Percentiles rank a stretch among this genome's conserved stretches.
phyloP scores from a whole-genome alignment of 2,113 vertebrate genomes.

The Pachypanchax playfairii region DNA sequence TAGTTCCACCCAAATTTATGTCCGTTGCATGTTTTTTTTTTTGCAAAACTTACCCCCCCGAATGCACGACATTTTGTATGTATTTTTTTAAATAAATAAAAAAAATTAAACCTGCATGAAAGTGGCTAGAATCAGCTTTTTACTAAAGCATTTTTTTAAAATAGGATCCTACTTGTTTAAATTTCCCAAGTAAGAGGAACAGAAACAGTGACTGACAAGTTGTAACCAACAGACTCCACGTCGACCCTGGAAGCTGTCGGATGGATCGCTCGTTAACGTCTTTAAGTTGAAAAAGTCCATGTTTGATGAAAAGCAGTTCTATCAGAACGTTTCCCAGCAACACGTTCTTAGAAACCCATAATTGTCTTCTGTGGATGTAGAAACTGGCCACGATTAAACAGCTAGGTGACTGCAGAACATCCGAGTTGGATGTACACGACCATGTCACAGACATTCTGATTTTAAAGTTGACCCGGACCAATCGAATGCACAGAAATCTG shows the following conservation, averaged over 20 bases:
- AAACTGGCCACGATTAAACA: background rate
- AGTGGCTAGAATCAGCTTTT: conserved; percentile 1
- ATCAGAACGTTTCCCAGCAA: too few species aligned
- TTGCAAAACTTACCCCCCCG: background rate
- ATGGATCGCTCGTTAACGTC: background rate
- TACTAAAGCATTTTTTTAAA: background rate
- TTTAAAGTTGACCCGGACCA: conserved; percentile 19
- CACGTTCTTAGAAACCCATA: too few species aligned
- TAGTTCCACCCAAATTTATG: background rate
- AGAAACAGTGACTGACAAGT: background rate
- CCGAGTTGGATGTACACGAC: background rate
- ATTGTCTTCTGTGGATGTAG: background rate
- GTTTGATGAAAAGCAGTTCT: background rate
- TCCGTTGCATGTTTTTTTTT: background rate
- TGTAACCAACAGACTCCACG: background rate
- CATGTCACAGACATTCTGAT: conserved; percentile 19
- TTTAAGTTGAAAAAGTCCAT: background rate
- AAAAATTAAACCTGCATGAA: conserved; percentile 13
- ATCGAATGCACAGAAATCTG: background rate
- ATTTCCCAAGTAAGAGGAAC: background rate
- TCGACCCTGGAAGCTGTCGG: background rate
- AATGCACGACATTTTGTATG: background rate
- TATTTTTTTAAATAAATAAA: background rate
- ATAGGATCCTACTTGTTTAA: background rate
- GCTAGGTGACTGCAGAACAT: background rate